These are phyloP conservation scores for Orthonychiurus folsomi DNA, from an alignment of 2,888 invertebrate species.

Conservation along the genomic window DNA sequence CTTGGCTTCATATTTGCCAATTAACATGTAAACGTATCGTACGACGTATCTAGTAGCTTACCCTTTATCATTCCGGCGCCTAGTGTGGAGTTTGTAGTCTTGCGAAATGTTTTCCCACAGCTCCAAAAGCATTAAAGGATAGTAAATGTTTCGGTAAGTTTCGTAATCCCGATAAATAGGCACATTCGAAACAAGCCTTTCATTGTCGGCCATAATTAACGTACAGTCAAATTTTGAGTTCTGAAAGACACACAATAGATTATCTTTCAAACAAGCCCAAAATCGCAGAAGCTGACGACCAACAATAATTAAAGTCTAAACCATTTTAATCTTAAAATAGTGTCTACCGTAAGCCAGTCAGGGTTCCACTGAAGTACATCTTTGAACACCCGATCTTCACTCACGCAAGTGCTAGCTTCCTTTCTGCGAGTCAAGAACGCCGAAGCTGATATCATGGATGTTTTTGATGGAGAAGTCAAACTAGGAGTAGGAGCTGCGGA, in stretches of 20 bases:
- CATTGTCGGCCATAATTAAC: no score
- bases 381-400: constrained; percentile 46
- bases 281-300: no score
- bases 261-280: no score
- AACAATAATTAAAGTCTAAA: no score
- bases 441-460: not conserved
- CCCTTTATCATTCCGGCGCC: no score
- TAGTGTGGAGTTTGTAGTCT: no score
- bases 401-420: not conserved
- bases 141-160: not conserved
- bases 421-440: not conserved
- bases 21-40: no score
- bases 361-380: constrained; percentile 58
- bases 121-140: not conserved
- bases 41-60: not conserved
- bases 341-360: constrained; percentile 59
- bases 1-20: no score
- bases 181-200: no score
- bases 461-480: not conserved
- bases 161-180: not conserved
- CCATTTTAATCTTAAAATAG: no score
- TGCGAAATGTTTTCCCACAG: not conserved
- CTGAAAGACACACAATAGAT: no score
- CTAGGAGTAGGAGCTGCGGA: not conserved
- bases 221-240: no score